Base-by-base conservation (phyloP, 2,888 invertebrate genomes). In the Sepiola atlantica region DNA sequence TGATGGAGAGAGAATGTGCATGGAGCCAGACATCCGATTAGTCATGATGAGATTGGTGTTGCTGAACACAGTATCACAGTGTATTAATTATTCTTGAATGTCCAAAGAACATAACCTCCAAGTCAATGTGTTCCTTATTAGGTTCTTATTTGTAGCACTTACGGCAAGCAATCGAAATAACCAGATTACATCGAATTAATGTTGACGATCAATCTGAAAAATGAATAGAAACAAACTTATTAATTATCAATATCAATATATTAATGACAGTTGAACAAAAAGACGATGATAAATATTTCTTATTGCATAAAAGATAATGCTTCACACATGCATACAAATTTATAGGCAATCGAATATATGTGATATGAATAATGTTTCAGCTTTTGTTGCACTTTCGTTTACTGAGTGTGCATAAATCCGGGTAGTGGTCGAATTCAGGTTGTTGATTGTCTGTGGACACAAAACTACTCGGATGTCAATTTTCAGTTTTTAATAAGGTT, bases 1-100 rank as follows among this genome's bases (percentile, higher is more conserved):
- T 55, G 92, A 92, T 92, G 92, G 92, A 55, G 92, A 92, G 12
- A 92, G 55, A 28, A 92, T 55, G 54, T 92, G 92, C n/a, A 55
- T 55, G n/a, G 92, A 92, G 16, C 77, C 77, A 77, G 77, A 77
- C 77, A 77, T 77, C n/a, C 77, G 77, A 77, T 77, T n/a, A 14
- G 77, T 77, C 77, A 77, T 77, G 14, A 77, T 77, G 77, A 77
- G 21, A n/a, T n/a, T 77, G 77, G 14, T 77, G 77, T n/a, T n/a
- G n/a, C n/a, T 14, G n/a, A 32, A n/a, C 77, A 77, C 32, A n/a
- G 14, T 77, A 77, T 77, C 77, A 77, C 77, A 77, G 18, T n/a
- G 0, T 77, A n/a, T 77, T 32, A 18, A 77, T 77, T 32, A 32
- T 32, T 77, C n/a, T 77, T 77, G 77, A 77, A 77, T 77, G n/a